Base-by-base conservation (phyloP, 1,140 invertebrate species). In the Apolygus lucorum region DNA sequence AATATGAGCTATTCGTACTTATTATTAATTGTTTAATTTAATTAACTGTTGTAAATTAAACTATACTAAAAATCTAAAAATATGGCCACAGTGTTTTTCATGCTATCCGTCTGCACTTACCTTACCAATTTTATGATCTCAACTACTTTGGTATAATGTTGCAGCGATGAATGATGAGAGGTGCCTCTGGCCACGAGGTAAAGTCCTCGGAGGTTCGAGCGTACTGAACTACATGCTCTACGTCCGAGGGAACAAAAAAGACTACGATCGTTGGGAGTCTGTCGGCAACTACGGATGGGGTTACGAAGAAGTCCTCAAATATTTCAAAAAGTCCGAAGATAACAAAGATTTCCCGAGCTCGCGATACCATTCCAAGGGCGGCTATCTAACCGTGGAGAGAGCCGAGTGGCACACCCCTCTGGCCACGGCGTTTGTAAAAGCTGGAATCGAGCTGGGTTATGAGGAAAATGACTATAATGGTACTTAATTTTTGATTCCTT, bases 221-320 rank as follows among this genome's bases (percentile, higher is more conserved):
- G 92, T 96, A 0, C 82, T 99, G 0, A 99, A 99, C 78, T 98
- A 97, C 76, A 99, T 99, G 96, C 82, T 98, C 0, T 99, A 99
- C 75, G 82, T 99, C 0, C 82, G 96, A 27, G 96, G 96, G 0
- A 96, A 98, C 77, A 88, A 88, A 71, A 87, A 85, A 70, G 96
- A 99, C 78, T 99, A 98, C 77, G 92, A 99, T 75, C 82, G 84
- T 2, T 99, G 97, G 96, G 93, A 95, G 76, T 80, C 84, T 0
- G 79, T 90, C 28, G 96, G 96, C 0, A 97, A 96, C 74, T 84
- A 85, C 0, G 94, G 93, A 1, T 99, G 97, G 97, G 88, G 90
- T 0, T 95, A 88, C 74, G 86, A 90, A 62, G 88, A 93, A 34
- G 88, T 90, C 0, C 78, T 96, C 0, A 88, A 92, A 54, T 97